Evolutionary conservation across 1,140 invertebrate genomes (phyloP), one percentile per base, ranked within the genome.

Genomic region (Drosophila elegans): DNA sequence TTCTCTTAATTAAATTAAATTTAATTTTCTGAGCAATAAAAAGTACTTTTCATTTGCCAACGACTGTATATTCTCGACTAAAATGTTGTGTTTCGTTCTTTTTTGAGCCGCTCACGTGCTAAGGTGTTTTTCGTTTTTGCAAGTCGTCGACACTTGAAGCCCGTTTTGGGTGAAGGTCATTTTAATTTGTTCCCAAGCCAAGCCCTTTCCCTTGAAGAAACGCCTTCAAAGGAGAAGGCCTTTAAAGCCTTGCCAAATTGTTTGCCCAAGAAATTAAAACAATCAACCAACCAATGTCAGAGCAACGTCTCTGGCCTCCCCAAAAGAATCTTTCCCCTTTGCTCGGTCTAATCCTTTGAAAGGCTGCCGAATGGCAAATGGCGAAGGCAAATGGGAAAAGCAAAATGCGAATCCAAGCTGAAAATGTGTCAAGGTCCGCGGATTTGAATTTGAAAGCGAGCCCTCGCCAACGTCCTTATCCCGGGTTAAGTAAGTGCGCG

Each of bases 341-440:
- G 4, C n/a, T 11, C 41, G 32, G 39, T 34, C n/a, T 72, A 71
- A 72, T 49, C 44, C 68, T 76, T 66, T 75, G 45, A 76, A 76
- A 78, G 55, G 52, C 62, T 46, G 48, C 51, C 44, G 52, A 63
- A 55, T 45, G 61, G 13, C 49, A 21, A 53, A 52, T 21, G 57
- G 38, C 27, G 36, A 46, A 44, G 38, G 54, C 4, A 29, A 56
- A 44, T 42, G 48, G 29, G 41, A 60, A 78, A 79, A 55, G 75
- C 52, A 67, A 57, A 76, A 29, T 61, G 61, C 67, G 44, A 67
- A 74, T 61, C 68, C 69, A 78, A 81, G 63, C 61, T 69, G 55
- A 44, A 86, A 86, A 89, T 88, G 80, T 88, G 83, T 88, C 83
- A 88, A 88, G 83, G 83, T 88, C 72, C 49, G 53, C 74, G 74